A percentile compares a stretch with the other conserved stretches of the same genome.
phyloP scores from a whole-genome alignment of 2,888 invertebrate genomes.

The Druceiella hillmani region DNA sequence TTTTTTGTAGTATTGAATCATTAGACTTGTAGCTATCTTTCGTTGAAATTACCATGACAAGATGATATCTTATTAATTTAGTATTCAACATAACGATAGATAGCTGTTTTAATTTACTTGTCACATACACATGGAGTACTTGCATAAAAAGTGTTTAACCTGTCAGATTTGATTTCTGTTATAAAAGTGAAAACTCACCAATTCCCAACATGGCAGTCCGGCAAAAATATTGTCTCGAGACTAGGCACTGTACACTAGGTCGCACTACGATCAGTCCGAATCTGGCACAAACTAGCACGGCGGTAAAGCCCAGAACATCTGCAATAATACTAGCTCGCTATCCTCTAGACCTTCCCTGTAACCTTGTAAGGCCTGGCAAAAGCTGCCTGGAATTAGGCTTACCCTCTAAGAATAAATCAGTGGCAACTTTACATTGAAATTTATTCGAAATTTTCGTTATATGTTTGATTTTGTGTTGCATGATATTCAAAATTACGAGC shows the following conservation, averaged over 20 bases:
- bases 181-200: too few relatives aligned
- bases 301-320: constrained; percentile 88
- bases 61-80: too few relatives aligned
- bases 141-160: too few relatives aligned
- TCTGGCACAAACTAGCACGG: constrained; percentile 74
- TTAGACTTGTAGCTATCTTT: too few relatives aligned
- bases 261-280: constrained; percentile 73
- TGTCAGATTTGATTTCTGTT: too few relatives aligned
- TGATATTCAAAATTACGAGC: background rate
- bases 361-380: constrained; percentile 71
- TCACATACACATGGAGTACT: too few relatives aligned
- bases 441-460: too few relatives aligned
- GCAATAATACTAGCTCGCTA: constrained; percentile 74
- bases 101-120: too few relatives aligned
- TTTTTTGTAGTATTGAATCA: too few relatives aligned
- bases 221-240: constrained; percentile 76
- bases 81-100: too few relatives aligned
- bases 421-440: too few relatives aligned
- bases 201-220: constrained; percentile 73
- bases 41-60: too few relatives aligned
- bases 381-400: constrained; percentile 6
- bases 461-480: background rate
- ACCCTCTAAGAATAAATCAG: background rate
- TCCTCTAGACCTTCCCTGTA: constrained; percentile 79
- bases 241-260: constrained; percentile 75